Evolutionary conservation across 2,113 vertebrate species (phyloP).

Genomic region (Engraulis encrasicolus): DNA sequence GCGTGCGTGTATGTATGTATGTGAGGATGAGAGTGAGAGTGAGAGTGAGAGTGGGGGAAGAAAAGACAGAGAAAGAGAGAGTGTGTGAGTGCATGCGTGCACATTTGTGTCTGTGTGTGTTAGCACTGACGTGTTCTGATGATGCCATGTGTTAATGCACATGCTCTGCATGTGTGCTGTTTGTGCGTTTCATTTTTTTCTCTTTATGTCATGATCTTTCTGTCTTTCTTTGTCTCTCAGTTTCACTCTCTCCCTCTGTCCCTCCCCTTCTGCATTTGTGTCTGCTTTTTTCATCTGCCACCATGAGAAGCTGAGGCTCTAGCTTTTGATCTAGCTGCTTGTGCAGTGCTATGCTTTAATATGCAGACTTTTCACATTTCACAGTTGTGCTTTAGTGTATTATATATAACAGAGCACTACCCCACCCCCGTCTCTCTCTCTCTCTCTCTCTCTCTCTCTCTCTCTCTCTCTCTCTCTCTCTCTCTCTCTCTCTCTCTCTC

Average conservation of each 20-base stretch:
- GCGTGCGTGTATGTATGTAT: constrained; percentile 11
- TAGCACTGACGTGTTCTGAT: no score
- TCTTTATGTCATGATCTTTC: neutral
- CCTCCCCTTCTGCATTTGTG: neutral
- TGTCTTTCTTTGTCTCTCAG: neutral
- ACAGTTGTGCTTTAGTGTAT: neutral
- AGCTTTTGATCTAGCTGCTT: neutral
- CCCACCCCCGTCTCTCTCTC: neutral
- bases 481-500: neutral
- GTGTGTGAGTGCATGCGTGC: neutral
- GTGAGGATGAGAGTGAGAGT: neutral
- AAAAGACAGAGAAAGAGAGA: no score
- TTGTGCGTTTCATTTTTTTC: neutral
- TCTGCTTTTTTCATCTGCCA: neutral
- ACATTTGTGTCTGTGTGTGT: no score
- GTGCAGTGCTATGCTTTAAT: neutral
- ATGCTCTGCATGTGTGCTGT: neutral
- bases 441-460: neutral
- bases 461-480: neutral
- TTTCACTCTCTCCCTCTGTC: neutral
- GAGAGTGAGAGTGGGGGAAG: neutral
- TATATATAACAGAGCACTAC: neutral
- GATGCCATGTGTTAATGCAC: no score
- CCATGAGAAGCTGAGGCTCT: neutral
- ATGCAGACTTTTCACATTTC: constrained; percentile 11